Conservation (phyloP, 92 coral and sea anemone species). For the Palythoa caribaeorum region DNA sequence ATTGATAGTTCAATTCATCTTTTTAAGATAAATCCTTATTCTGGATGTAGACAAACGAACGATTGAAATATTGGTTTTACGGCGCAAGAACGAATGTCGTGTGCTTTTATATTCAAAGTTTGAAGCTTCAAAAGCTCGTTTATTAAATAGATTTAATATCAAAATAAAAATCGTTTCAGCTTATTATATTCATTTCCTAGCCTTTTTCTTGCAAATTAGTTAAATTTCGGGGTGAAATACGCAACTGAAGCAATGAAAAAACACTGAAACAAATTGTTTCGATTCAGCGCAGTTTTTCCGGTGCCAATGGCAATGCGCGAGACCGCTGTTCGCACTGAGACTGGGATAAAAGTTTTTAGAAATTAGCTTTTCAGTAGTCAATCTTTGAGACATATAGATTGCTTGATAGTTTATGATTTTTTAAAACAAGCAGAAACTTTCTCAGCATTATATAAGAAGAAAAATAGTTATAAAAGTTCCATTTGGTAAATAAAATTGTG, state of each 20-base stretch:
- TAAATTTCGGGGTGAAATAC: neutral
- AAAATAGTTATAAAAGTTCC: too few relatives aligned
- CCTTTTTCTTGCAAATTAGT: neutral
- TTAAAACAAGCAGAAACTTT: too few relatives aligned
- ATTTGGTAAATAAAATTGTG: too few relatives aligned
- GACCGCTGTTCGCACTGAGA: neutral
- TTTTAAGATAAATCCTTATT: neutral
- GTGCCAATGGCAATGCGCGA: neutral
- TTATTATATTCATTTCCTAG: neutral
- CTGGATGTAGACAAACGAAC: neutral
- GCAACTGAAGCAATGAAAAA: neutral
- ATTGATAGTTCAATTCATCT: neutral
- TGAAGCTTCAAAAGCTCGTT: neutral
- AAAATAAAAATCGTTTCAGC: constrained; percentile 1
- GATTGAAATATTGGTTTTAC: neutral
- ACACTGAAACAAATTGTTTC: constrained; percentile 14
- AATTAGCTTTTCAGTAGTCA: neutral
- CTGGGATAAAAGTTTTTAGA: neutral
- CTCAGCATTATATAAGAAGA: too few relatives aligned
- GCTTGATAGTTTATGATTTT: neutral
- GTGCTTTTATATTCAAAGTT: neutral
- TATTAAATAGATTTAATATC: neutral
- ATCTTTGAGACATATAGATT: neutral
- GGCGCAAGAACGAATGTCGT: neutral
- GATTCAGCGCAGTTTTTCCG: neutral